Base-by-base conservation (phyloP, 2,888 invertebrate species). In the Drosophila helvetica region DNA sequence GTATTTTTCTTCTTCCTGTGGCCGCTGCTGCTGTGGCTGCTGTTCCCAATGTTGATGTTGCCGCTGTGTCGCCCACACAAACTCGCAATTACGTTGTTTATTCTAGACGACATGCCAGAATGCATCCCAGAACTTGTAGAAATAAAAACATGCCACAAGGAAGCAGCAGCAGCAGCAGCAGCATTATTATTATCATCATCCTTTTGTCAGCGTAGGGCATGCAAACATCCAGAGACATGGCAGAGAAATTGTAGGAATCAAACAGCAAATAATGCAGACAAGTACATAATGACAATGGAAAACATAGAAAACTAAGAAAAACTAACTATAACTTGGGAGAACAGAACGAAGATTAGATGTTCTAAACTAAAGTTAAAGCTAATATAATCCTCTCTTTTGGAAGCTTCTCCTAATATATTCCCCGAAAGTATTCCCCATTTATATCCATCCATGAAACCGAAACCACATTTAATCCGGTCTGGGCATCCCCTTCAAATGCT, bases 11-110 rank as follows among this genome's bases (percentile, higher is more conserved):
- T 55, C 69, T 56, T 66, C 48, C 69, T 66, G 65, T 30, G 47
- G 25, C 19, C 53, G 58, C 58, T 68, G 52, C 3, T 47, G 65
- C 30, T 54, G 62, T 25, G 54, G 53, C 33, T 65, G 42, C 30
- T 53, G 52, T 15, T n/a, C 15, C 38, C 15, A 15, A 15, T 38
- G 38, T 63, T 38, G 19, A 55, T 45, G 50, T 67, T 38, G 42
- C 43, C 71, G 77, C 73, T 77, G 79, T 78, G 80, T 80, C 86
- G 89, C 88, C 86, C 84, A 88, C 86, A 79, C 89, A 89, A 86
- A 74, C 84, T 86, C 72, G 86, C 86, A 89, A 86, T 86, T 86
- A 86, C 83, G 88, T 76, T 86, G 89, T 89, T 86, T 88, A 86
- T 86, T 88, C 80, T 82, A 70, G 70, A 85, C 82, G 88, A 82